Evolutionary conservation across 1,140 invertebrate species (phyloP), one percentile per base, ranked within the genome.

Genomic region (Bombus superbus): DNA sequence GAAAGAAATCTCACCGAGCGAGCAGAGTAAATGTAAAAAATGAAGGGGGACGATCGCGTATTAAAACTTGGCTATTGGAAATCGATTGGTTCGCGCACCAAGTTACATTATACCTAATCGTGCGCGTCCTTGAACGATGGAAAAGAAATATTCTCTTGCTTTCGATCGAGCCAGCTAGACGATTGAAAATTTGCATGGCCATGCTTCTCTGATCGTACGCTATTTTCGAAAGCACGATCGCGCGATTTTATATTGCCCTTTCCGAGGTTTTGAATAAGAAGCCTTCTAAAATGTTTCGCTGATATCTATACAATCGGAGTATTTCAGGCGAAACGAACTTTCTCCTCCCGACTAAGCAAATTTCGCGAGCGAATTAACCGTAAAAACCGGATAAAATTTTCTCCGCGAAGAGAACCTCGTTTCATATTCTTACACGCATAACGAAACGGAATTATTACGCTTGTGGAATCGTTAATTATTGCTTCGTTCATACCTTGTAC

Each of bases 51-150:
- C 42, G 32, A 69, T 80, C 28, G 42, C 32, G 42, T 42, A 71
- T 40, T 71, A 57, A 81, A 81, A 71, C 35, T 53, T 28, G 22
- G 11, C 2, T 71, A 53, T 81, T 81, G 78, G 28, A n/a, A 81
- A 71, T 53, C 78, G 44, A 81, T 81, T 71, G 4, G 28, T 53
- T 57, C 32, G 35, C 35, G 15, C 18, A 38, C 10, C 9, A 32
- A 44, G 25, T 18, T 81, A 53, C 44, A 40, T 69, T 71, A 71
- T 42, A 72, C 3, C 10, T 72, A 72, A 42, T 72, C 69, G 40
- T 6, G 40, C 28, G 40, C 28, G 28, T 71, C 47, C 35, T 53
- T 15, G 35, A 69, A 80, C 18, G 11, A 42, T 79, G 42, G n/a
- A 68, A 79, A 62, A 64, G 32, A 38, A 42, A 69, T 68, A 69